Conservation (phyloP, 2,888 invertebrate species). For the Ectropis crepuscularia region DNA sequence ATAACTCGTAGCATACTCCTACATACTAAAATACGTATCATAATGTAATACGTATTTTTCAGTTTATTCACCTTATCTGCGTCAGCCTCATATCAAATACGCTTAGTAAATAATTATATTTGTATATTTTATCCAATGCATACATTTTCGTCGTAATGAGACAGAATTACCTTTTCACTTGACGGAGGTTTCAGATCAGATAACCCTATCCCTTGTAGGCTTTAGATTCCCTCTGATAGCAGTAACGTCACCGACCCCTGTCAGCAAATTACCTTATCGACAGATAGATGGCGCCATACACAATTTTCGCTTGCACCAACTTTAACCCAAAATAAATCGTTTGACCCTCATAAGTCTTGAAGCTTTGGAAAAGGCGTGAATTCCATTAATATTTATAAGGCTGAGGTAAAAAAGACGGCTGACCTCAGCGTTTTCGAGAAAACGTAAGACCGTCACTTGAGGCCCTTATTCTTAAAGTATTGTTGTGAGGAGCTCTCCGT, state of each 20-base stretch:
- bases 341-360: conserved; percentile 60
- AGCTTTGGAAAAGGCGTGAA: conserved; percentile 56
- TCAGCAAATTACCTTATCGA: conserved; percentile 66
- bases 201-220: conserved; percentile 53
- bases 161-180: too few relatives aligned
- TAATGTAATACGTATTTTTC: too few relatives aligned
- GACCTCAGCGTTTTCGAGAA: conserved; percentile 46
- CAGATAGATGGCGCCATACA: conserved; percentile 66
- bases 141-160: too few relatives aligned
- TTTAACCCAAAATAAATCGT: conserved; percentile 68
- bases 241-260: conserved; percentile 67
- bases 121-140: too few relatives aligned
- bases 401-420: conserved; percentile 54
- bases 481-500: conserved; percentile 37
- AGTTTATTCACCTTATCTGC: too few relatives aligned
- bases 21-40: too few relatives aligned
- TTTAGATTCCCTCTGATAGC: conserved; percentile 33
- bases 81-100: too few relatives aligned
- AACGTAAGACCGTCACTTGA: conserved; percentile 13
- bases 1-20: too few relatives aligned
- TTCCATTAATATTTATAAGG: conserved; percentile 68
- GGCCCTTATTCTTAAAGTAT: conserved; percentile 32
- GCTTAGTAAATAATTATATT: too few relatives aligned
- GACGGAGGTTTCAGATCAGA: neutral
- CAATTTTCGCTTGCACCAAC: conserved; percentile 59